Conservation (phyloP, 2,888 invertebrate genomes). For the Leptothorax acervorum region DNA sequence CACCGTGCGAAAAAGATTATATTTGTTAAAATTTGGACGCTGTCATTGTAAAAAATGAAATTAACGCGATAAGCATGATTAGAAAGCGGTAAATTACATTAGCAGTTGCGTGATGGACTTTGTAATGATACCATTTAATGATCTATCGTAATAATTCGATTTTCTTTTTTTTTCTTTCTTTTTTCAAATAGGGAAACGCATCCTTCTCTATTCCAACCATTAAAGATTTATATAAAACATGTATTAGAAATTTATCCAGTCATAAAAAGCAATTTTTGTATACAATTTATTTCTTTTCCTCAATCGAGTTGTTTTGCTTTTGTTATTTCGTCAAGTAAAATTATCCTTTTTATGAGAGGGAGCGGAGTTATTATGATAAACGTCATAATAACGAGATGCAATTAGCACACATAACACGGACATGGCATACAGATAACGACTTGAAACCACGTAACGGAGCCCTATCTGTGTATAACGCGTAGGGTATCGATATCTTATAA, state of each 20-base stretch:
- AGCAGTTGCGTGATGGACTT: constrained; percentile 4
- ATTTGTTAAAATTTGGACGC: constrained; percentile 28
- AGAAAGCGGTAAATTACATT: not conserved
- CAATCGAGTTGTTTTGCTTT: constrained; percentile 35
- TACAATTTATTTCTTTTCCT: constrained; percentile 61
- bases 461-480: constrained; percentile 73
- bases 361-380: constrained; percentile 25
- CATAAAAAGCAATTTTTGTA: constrained; percentile 72
- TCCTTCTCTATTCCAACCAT: not conserved
- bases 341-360: constrained; percentile 39
- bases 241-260: not conserved
- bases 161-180: not conserved
- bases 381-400: constrained; percentile 38
- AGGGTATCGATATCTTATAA: constrained; percentile 76
- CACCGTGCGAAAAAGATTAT: constrained; percentile 4
- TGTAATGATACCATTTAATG: constrained; percentile 24
- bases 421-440: constrained; percentile 84
- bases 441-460: constrained; percentile 76
- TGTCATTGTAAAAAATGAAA: constrained; percentile 22
- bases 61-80: constrained; percentile 2
- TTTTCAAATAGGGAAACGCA: not conserved
- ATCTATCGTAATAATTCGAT: not conserved
- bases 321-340: constrained; percentile 42
- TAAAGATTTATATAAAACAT: constrained; percentile 54
- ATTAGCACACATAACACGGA: constrained; percentile 76